Conservation (phyloP, 2,888 invertebrate genomes). For the Dryococelus australis region DNA sequence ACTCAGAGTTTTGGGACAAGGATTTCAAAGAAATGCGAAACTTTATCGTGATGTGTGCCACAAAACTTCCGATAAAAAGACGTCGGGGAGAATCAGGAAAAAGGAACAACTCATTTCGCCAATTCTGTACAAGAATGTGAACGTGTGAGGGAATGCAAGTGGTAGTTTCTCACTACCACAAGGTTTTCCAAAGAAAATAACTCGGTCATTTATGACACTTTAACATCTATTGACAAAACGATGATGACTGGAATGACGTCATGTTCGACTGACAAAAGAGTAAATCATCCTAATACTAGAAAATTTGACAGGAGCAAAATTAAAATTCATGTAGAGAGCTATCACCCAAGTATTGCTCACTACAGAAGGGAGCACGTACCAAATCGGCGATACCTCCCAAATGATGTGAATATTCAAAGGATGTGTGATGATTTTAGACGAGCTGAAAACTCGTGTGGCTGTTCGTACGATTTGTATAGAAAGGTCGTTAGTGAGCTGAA, state of each 20-base stretch:
- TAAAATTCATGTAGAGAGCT: background rate
- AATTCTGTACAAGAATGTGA: background rate
- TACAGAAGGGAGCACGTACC: background rate
- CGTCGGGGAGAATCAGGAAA: background rate
- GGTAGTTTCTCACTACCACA: background rate
- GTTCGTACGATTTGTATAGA: background rate
- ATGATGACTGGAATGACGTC: background rate
- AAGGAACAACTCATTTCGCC: background rate
- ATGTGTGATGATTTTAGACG: background rate
- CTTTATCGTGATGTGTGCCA: background rate
- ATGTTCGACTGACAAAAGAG: background rate
- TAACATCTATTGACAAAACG: background rate
- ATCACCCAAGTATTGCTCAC: background rate
- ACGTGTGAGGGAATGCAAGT: background rate
- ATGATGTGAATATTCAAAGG: background rate
- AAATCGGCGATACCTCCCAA: background rate
- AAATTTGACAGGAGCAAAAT: background rate
- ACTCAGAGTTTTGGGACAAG: background rate
- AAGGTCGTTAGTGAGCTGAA: background rate
- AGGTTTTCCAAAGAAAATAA: background rate
- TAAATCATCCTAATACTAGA: background rate
- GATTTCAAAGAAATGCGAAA: background rate
- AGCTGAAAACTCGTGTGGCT: background rate
- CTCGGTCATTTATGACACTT: background rate
- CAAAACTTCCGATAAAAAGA: background rate